phyloP scores from a whole-genome alignment of 2,888 invertebrate species.

The Rhingia campestris region DNA sequence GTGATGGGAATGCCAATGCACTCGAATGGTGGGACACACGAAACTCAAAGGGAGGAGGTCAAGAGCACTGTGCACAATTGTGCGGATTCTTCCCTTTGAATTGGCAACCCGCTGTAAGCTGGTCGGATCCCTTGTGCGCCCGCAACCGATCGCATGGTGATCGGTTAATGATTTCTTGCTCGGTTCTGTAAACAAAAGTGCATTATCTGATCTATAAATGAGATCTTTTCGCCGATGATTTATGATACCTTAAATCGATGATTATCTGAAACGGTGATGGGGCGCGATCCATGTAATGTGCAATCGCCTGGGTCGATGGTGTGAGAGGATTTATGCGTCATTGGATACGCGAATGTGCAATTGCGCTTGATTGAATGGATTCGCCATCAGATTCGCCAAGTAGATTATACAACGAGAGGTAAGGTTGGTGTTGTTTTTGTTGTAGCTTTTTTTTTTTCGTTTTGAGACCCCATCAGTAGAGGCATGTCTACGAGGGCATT shows the following conservation, averaged over 20 bases:
- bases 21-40: constrained; percentile 48
- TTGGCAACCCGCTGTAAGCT: constrained; percentile 31
- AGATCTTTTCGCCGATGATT: constrained; percentile 73
- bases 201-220: constrained; percentile 75
- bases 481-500: too few species aligned
- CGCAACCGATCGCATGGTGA: constrained; percentile 67
- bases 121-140: constrained; percentile 21
- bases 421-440: background rate
- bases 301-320: constrained; percentile 69
- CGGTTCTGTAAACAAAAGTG: constrained; percentile 73
- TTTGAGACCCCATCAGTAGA: too few species aligned
- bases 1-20: constrained; percentile 60
- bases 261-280: constrained; percentile 73
- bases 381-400: constrained; percentile 7
- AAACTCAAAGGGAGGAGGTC: constrained; percentile 55
- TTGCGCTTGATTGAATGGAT: constrained; percentile 69
- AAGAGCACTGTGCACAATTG: constrained; percentile 32
- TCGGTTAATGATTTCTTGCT: constrained; percentile 74
- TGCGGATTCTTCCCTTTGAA: constrained; percentile 43
- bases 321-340: constrained; percentile 74
- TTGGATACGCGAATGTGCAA: constrained; percentile 70
- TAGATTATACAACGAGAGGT: constrained; percentile 13
- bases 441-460: background rate
- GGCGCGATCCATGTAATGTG: constrained; percentile 68
- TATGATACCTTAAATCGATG: constrained; percentile 74